Conservation (phyloP, 2,888 invertebrate species). For the Aporophyla nigra region DNA sequence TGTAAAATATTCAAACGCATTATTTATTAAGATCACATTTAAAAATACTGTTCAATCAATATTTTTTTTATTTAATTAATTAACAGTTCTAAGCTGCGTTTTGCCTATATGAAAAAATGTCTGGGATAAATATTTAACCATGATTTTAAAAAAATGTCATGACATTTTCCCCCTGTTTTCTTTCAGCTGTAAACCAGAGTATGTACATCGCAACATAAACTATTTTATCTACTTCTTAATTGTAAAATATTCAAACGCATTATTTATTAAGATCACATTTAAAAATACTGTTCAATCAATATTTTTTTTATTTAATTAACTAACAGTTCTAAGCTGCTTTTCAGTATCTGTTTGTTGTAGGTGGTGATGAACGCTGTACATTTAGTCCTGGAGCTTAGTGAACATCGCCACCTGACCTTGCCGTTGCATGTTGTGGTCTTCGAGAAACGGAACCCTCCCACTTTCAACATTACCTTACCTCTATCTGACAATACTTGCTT, state of each 20-base stretch:
- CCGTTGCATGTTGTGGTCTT: conserved; percentile 1
- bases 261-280: neutral
- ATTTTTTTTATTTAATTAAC: too few species aligned
- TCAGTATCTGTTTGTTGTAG: neutral
- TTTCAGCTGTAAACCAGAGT: neutral
- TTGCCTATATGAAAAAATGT: too few species aligned
- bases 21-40: neutral
- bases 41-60: too few species aligned
- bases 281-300: too few species aligned
- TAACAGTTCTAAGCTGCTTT: conserved; percentile 8
- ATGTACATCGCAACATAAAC: too few species aligned
- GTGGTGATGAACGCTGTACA: conserved; percentile 50
- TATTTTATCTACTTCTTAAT: neutral
- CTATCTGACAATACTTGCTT: neutral
- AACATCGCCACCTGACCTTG: conserved; percentile 55
- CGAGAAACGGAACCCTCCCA: conserved; percentile 45
- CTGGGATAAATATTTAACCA: too few species aligned
- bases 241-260: neutral
- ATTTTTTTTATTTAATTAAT: too few species aligned
- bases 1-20: neutral
- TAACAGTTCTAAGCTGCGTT: conserved; percentile 8
- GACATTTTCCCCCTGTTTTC: neutral
- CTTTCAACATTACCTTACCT: neutral
- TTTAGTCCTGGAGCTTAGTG: conserved; percentile 29
- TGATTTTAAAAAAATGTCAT: too few species aligned